These are phyloP conservation scores for Caenorhabditis plicata DNA, from an alignment of 2,888 invertebrate genomes.

Conservation along the genomic window DNA sequence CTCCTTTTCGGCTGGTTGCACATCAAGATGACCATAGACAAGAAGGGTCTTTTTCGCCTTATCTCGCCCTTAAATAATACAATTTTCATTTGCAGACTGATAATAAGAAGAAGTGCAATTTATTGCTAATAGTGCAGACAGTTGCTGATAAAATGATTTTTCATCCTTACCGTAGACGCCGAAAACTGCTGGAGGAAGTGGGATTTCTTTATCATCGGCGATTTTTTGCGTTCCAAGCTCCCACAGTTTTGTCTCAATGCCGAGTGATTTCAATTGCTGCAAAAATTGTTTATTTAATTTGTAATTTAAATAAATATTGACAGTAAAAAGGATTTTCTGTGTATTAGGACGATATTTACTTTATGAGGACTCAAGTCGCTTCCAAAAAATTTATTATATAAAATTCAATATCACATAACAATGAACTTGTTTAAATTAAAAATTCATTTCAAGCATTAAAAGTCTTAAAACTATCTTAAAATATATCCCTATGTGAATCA, in stretches of 20 bases:
- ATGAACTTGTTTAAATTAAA: no score
- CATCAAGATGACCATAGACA: conserved; percentile 95
- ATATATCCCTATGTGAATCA: no score
- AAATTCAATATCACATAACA: conserved; percentile 7
- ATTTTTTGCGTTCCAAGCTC: conserved; percentile 50
- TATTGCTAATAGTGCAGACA: background rate
- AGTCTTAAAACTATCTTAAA: no score
- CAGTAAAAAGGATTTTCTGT: no score
- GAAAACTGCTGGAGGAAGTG: conserved; percentile 59
- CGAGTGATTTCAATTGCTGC: conserved; percentile 49
- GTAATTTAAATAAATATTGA: no score
- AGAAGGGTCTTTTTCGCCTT: conserved; percentile 80
- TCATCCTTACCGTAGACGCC: conserved; percentile 72
- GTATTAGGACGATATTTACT: no score
- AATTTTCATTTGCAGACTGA: background rate
- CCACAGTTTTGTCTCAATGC: conserved; percentile 49
- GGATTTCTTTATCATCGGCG: conserved; percentile 26
- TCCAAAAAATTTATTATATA: conserved; percentile 1
- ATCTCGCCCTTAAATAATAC: conserved; percentile 17
- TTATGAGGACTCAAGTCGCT: no score
- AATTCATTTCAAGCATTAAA: no score
- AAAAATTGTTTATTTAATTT: no score
- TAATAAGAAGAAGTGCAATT: conserved; percentile 9
- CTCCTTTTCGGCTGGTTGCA: conserved; percentile 84
- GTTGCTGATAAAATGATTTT: conserved; percentile 1